Conservation (phyloP, 2,888 invertebrate species). For the Falcaria lacertinaria region DNA sequence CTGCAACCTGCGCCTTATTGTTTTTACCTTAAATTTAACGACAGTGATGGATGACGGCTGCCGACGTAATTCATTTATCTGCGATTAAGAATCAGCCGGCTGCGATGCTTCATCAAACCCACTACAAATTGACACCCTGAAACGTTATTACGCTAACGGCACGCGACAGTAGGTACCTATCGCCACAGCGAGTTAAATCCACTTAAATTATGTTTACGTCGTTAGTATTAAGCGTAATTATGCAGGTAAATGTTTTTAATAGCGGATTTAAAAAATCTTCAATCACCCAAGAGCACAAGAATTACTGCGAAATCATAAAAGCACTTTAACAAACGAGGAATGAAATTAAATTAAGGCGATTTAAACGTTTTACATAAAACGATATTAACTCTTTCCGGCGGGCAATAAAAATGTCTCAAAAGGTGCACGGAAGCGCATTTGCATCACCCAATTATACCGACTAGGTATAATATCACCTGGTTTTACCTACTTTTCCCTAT, state of each 20-base stretch:
- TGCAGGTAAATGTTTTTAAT: neutral
- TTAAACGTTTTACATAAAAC: slow-evolving; percentile 50
- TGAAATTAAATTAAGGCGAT: slow-evolving; percentile 40
- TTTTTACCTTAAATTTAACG: slow-evolving; percentile 67
- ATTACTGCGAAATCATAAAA: neutral
- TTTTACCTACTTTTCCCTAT: slow-evolving; percentile 3
- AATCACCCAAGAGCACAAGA: neutral
- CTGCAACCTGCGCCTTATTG: slow-evolving; percentile 40
- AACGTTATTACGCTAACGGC: slow-evolving; percentile 29
- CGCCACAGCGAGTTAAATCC: neutral
- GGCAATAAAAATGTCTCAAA: slow-evolving; percentile 58
- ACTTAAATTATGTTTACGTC: neutral
- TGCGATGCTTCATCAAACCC: slow-evolving; percentile 33
- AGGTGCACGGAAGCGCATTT: slow-evolving; percentile 48
- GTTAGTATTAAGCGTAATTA: neutral
- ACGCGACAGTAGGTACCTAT: neutral
- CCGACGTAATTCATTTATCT: slow-evolving; percentile 66
- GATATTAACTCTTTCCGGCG: slow-evolving; percentile 55
- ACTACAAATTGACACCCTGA: slow-evolving; percentile 40
- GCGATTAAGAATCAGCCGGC: slow-evolving; percentile 49
- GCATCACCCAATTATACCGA: slow-evolving; percentile 47
- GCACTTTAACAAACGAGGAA: slow-evolving; percentile 14
- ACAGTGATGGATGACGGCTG: slow-evolving; percentile 63
- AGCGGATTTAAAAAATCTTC: neutral
- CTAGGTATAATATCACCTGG: slow-evolving; percentile 20